Evolutionary conservation across 2,888 invertebrate species (phyloP).

Genomic region (Halictus ligatus): DNA sequence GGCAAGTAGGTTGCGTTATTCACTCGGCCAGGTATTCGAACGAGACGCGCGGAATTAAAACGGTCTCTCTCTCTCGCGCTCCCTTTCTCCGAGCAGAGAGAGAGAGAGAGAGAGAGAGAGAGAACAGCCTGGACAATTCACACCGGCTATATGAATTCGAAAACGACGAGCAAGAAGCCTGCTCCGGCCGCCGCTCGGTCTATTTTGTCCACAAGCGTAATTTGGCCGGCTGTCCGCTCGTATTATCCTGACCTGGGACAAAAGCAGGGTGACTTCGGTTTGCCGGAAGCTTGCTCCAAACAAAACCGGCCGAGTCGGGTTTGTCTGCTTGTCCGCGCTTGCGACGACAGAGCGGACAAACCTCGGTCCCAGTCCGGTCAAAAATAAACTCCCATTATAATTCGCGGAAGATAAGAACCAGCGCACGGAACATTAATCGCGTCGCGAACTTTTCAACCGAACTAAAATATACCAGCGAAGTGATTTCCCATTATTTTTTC

Average conservation of each 20-base stretch:
- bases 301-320: conserved; percentile 21
- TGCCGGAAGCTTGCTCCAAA: conserved; percentile 45
- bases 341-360: neutral
- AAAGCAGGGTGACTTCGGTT: conserved; percentile 44
- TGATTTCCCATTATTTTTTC: neutral
- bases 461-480: neutral
- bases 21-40: conserved; percentile 29
- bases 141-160: conserved; percentile 33
- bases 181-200: conserved; percentile 21
- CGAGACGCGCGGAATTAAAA: conserved; percentile 41
- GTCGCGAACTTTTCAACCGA: neutral
- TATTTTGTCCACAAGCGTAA: conserved; percentile 52
- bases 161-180: conserved; percentile 19
- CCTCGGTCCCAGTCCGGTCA: neutral
- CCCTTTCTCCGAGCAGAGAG: too few species aligned
- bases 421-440: neutral
- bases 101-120: too few species aligned
- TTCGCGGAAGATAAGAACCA: neutral
- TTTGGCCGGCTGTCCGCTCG: conserved; percentile 46
- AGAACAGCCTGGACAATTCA: conserved; percentile 36
- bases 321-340: conserved; percentile 29
- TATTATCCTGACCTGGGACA: conserved; percentile 64
- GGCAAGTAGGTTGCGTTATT: conserved; percentile 26
- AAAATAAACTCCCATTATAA: conserved; percentile 14
- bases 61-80: neutral